These are phyloP conservation scores for Lasioglossum calceatum DNA, from an alignment of 2,888 invertebrate genomes.

Conservation along the genomic window DNA sequence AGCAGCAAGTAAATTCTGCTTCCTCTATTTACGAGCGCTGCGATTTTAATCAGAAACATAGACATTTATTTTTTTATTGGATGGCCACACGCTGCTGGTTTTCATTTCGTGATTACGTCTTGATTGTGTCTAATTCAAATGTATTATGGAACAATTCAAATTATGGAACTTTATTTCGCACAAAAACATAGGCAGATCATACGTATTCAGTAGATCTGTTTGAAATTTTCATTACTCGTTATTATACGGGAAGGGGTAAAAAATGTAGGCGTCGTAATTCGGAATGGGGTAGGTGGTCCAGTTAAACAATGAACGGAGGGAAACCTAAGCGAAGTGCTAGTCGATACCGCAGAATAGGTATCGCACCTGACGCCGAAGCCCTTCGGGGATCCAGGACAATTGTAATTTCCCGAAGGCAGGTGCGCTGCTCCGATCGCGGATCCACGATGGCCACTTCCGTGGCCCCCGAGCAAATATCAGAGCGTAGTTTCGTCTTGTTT, in stretches of 20 bases:
- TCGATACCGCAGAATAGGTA: slow-evolving; percentile 22
- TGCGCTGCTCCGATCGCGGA: slow-evolving; percentile 38
- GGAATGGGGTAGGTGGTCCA: not conserved
- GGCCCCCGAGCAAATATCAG: slow-evolving; percentile 46
- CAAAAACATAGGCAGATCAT: not conserved
- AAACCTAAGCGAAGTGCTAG: not conserved
- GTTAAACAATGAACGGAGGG: not conserved
- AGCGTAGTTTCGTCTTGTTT: slow-evolving; percentile 52
- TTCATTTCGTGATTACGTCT: not conserved
- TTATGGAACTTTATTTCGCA: not conserved
- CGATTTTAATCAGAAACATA: not conserved
- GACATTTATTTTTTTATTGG: not conserved
- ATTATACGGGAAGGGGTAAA: not conserved
- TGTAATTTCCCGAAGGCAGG: slow-evolving; percentile 53
- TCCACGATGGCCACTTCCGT: slow-evolving; percentile 43
- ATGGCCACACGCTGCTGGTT: not conserved
- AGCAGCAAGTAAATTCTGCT: not conserved
- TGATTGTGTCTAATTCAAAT: not conserved
- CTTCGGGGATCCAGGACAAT: slow-evolving; percentile 36
- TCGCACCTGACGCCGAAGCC: slow-evolving; percentile 29
- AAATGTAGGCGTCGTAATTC: not conserved
- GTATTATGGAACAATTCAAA: no score
- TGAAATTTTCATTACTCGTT: not conserved
- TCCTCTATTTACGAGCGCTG: not conserved
- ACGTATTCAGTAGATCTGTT: not conserved